Conservation (phyloP, 2,888 invertebrate genomes). For the Drosophila percnosoma region DNA sequence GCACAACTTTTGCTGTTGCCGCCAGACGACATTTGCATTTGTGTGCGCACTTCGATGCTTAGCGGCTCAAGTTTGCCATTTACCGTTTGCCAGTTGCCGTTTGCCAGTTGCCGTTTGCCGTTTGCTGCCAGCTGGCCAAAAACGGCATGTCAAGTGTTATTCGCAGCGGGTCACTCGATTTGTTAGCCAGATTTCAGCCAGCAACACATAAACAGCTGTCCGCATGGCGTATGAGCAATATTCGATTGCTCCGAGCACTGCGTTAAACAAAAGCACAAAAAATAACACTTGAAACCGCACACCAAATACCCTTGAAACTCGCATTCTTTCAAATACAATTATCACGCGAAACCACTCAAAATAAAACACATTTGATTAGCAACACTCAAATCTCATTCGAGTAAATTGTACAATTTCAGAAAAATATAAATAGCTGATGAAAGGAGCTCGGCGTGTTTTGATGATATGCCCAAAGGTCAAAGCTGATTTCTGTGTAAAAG, state of each 20-base stretch:
- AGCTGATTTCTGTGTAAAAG: background rate
- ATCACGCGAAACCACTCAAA: background rate
- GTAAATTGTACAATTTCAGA: background rate
- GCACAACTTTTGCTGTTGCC: slow-evolving; percentile 24
- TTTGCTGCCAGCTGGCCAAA: slow-evolving; percentile 8
- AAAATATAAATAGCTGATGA: background rate
- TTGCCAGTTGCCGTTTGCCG: background rate
- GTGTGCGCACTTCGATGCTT: slow-evolving; percentile 13
- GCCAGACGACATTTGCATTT: slow-evolving; percentile 56
- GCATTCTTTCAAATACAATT: background rate
- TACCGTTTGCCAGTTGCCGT: background rate
- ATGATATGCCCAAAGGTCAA: background rate
- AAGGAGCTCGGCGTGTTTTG: background rate
- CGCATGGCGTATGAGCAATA: slow-evolving; percentile 51
- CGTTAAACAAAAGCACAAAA: background rate
- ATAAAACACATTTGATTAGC: background rate
- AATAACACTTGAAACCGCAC: background rate
- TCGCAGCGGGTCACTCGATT: slow-evolving; percentile 45
- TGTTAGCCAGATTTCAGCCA: slow-evolving; percentile 35
- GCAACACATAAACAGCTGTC: slow-evolving; percentile 29
- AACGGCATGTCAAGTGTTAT: slow-evolving; percentile 24
- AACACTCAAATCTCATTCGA: background rate
- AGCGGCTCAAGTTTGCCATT: slow-evolving; percentile 6
- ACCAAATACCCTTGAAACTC: slow-evolving; percentile 10
- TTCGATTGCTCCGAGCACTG: slow-evolving; percentile 19